Conservation (phyloP, 1,140 invertebrate species). For the Dolichoris vasculosae region DNA sequence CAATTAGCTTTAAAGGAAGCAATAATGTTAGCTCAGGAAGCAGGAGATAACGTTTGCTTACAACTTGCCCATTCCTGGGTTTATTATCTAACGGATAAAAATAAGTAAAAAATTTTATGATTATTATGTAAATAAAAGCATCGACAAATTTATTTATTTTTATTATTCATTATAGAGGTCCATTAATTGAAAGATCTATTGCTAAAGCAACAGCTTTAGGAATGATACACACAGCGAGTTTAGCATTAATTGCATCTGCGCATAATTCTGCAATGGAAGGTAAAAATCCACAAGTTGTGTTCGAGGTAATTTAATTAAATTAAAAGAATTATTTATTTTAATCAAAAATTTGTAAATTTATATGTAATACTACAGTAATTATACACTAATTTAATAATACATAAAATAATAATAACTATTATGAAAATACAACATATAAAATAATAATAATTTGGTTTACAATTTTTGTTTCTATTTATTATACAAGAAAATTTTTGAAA, state of each 20-base stretch:
- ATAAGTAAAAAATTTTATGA: conserved; percentile 63
- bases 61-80: conserved; percentile 90
- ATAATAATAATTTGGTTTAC: too few relatives aligned
- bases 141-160: conserved; percentile 7
- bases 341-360: neutral
- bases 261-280: conserved; percentile 70
- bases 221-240: conserved; percentile 71
- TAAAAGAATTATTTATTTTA: neutral
- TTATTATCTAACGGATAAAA: conserved; percentile 78
- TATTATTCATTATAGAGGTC: conserved; percentile 59
- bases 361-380: too few relatives aligned
- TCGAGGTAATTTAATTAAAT: conserved; percentile 63
- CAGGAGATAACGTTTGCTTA: conserved; percentile 87
- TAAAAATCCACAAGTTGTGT: conserved; percentile 68
- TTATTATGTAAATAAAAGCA: conserved; percentile 15
- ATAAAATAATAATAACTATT: too few relatives aligned
- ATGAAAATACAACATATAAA: too few relatives aligned
- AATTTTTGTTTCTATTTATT: too few relatives aligned
- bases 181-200: conserved; percentile 71
- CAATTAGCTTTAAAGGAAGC: conserved; percentile 87
- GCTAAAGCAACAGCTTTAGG: conserved; percentile 70
- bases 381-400: too few relatives aligned
- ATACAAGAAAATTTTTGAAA: too few relatives aligned
- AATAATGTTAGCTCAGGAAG: conserved; percentile 90
- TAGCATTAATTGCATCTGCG: conserved; percentile 71